A percentile compares a stretch with the other conserved stretches of the same genome.
Evolutionary conservation across 1,140 invertebrate species (phyloP).

Genomic region (Saccostrea glomerata): DNA sequence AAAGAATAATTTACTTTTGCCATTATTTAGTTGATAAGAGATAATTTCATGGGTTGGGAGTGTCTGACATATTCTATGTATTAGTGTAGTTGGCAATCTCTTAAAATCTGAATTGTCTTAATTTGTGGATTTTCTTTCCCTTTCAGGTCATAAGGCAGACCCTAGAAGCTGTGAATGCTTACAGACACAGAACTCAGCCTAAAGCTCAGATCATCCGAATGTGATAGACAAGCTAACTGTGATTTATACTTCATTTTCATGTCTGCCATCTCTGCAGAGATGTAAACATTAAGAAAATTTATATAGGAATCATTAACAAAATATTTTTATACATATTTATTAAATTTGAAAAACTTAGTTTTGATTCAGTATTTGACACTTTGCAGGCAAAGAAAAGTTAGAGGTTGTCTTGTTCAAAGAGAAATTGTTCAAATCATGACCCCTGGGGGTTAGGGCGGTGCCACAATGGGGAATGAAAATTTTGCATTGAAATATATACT

Average conservation of each 20-base stretch:
- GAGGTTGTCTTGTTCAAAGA: no score
- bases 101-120: no score
- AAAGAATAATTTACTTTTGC: no score
- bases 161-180: constrained; percentile 60
- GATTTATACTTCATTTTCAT: not conserved
- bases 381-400: no score
- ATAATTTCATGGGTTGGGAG: not conserved
- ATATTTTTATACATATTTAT: not conserved
- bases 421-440: no score
- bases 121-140: not conserved
- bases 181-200: constrained; percentile 44
- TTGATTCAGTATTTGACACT: not conserved
- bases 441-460: no score
- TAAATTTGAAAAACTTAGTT: not conserved
- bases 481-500: not conserved
- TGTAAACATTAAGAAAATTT: no score
- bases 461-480: no score
- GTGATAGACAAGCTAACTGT: constrained; percentile 45
- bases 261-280: no score
- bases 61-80: no score
- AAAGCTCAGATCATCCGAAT: constrained; percentile 63
- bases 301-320: no score
- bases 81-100: no score
- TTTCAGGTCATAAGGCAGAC: constrained; percentile 63
- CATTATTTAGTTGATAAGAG: not conserved